A percentile compares a stretch with the other conserved stretches of the same genome.
phyloP scores from a whole-genome alignment of 2,888 invertebrate species.

The Apamea epomidion region DNA sequence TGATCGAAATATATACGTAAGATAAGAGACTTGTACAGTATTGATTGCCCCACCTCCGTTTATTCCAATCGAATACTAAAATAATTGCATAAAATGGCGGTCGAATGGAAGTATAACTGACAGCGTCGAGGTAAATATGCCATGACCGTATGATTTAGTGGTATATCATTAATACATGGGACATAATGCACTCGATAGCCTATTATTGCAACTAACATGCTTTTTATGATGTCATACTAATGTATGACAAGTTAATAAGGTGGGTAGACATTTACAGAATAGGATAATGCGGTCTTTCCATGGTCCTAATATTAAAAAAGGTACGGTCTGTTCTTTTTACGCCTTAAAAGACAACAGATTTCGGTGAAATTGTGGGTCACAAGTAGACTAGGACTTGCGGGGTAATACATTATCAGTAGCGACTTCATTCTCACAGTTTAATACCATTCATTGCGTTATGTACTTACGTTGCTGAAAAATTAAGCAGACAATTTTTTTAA shows the following conservation, averaged over 20 bases:
- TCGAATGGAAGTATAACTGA: background rate
- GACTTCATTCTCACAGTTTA: no score
- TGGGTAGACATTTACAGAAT: background rate
- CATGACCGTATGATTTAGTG: slow-evolving; percentile 44
- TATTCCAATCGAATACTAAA: slow-evolving; percentile 1
- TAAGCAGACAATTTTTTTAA: no score
- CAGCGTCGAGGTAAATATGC: slow-evolving; percentile 39
- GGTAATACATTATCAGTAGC: no score
- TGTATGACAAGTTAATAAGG: slow-evolving; percentile 4
- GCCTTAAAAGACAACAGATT: no score
- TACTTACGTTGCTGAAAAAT: no score
- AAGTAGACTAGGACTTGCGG: no score
- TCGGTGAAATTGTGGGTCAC: no score
- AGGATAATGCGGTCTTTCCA: slow-evolving; percentile 3
- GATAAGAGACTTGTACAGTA: background rate
- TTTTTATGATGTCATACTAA: slow-evolving; percentile 23
- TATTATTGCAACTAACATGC: slow-evolving; percentile 1
- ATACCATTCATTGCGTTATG: no score
- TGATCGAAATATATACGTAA: no score
- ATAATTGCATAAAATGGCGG: slow-evolving; percentile 38
- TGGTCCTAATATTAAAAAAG: no score
- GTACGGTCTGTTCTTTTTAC: no score
- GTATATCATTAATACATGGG: slow-evolving; percentile 26
- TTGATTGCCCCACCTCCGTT: background rate
- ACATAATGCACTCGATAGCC: slow-evolving; percentile 24